Evolutionary conservation across 2,113 vertebrate genomes (phyloP).

Genomic region (Microcebus lehilahytsara): DNA sequence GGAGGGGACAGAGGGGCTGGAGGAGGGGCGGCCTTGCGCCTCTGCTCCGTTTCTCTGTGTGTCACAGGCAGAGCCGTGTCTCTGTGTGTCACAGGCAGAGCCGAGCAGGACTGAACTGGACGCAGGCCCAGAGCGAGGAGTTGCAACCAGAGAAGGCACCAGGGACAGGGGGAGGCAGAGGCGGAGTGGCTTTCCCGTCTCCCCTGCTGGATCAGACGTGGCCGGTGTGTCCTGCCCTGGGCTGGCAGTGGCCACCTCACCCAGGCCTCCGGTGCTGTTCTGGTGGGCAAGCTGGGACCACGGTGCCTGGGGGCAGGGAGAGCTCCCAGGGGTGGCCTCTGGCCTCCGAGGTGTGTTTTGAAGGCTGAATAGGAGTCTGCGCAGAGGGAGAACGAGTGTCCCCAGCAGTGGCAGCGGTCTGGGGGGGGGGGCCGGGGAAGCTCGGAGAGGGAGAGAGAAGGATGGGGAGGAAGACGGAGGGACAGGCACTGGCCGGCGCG

Average conservation of each 20-base stretch:
- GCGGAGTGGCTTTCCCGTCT: background rate
- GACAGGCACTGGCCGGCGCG: background rate
- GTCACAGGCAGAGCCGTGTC: rapidly evolving
- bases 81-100: background rate
- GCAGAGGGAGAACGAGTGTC: background rate
- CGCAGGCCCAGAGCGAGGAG: background rate
- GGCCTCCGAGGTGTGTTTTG: background rate
- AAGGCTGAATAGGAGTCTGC: slow-evolving; percentile 6
- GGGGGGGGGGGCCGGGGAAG: background rate
- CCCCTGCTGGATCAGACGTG: background rate
- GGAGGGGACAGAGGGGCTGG: background rate
- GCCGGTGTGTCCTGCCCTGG: background rate
- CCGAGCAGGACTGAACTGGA: background rate
- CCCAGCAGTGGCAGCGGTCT: background rate
- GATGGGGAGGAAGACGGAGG: background rate
- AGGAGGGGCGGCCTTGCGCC: background rate
- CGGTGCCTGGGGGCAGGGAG: background rate
- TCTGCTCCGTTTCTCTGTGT: background rate
- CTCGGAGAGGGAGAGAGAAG: background rate
- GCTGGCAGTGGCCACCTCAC: background rate
- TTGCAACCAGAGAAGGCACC: background rate
- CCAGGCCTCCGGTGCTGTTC: background rate
- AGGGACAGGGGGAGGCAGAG: background rate
- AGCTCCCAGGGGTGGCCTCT: background rate
- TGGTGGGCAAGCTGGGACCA: background rate